Base-by-base conservation (phyloP, 1,140 invertebrate genomes). In the Steinernema khuongi region DNA sequence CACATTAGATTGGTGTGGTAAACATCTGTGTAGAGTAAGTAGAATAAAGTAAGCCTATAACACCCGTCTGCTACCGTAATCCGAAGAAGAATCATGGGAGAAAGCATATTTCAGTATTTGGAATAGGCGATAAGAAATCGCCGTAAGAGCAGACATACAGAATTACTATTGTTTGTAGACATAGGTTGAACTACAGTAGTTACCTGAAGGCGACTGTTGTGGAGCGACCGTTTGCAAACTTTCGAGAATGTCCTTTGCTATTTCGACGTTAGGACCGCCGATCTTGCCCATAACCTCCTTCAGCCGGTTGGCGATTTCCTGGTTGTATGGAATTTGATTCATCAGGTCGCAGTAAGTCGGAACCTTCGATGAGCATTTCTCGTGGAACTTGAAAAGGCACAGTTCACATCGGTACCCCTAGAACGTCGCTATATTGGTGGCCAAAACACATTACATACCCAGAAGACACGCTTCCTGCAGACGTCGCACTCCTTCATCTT, bases 301-400 rank as follows among this genome's bases (percentile, higher is more conserved):
- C 17, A 73, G 33, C 31, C 70, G 17, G 1, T 22, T n/a, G 19
- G 32, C 18, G 11, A 74, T 74, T 31, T 74, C 73, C 17, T 31
- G 69, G 60, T 68, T 73, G 22, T 28, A 68, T 18, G 66, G 66
- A 1, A 73, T 22, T 67, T 73, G 28, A 28, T 60, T 67, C 31
- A 79, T 33, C n/a, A 79, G 68, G 26, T 79, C 77, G 29, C 78
- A 79, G 26, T 79, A 79, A 19, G 73, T 36, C 18, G 78, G 78
- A 31, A 72, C 78, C 17, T 33, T 32, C 1, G 67, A 72, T 4
- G 73, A 79, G 60, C 78, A 79, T 50, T 72, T 67, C 67, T 75
- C 74, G 66, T 79, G 78, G 31, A 79, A 79, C 31, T 79, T 79
- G 69, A 79, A 76, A 44, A 74, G 74, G 69, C 78, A 79, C 7